Evolutionary conservation across 2,797 vertebrate species (phyloP), one percentile per base, ranked within the genome.

Genomic region (Poeciliopsis paucimaculata): DNA sequence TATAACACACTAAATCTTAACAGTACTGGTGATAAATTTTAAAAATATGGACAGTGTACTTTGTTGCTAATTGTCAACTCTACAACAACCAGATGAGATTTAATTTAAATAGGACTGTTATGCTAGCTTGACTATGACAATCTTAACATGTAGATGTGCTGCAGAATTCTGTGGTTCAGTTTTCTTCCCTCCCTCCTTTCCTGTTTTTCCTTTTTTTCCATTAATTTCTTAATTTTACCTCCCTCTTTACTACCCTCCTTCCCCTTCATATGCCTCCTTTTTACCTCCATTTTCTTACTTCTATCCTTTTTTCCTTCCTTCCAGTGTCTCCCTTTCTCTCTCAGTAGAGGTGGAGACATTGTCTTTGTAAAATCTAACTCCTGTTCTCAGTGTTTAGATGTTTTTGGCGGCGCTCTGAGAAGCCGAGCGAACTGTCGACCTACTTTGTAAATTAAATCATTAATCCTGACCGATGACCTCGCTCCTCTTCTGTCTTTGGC

Each of bases 361-460:
- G 62, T 3, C 34, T 16, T 12, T 23, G 23, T 36, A 1, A 26
- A 62, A 31, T 75, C 26, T 0, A 10, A 66, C 18, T 72, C 2
- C 34, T 2, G 20, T 0, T n/a, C 43, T 71, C 62, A 26, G 3
- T 49, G 71, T 39, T 64, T 15, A 0, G 34, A 66, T 49, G 64
- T 84, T n/a, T 31, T n/a, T 31, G 43, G 68, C 45, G 2, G 26
- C 11, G 55, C 34, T 81, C 53, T 49, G 43, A 64, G 72, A 41
- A 62, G 36, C 6, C 51, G 1, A 12, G n/a, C 36, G 20, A 66
- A 73, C 11, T 1, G 12, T 0, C 15, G 77, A 15, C 66, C 43
- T 73, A 55, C 41, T 76, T 80, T 49, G 72, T 73, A 64, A 74
- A 66, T 66, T 51, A 49, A 51, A 0, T 41, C 76, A 72, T 81